Evolutionary conservation across 2,113 vertebrate genomes (phyloP).

Genomic region (Phaetusa simplex): DNA sequence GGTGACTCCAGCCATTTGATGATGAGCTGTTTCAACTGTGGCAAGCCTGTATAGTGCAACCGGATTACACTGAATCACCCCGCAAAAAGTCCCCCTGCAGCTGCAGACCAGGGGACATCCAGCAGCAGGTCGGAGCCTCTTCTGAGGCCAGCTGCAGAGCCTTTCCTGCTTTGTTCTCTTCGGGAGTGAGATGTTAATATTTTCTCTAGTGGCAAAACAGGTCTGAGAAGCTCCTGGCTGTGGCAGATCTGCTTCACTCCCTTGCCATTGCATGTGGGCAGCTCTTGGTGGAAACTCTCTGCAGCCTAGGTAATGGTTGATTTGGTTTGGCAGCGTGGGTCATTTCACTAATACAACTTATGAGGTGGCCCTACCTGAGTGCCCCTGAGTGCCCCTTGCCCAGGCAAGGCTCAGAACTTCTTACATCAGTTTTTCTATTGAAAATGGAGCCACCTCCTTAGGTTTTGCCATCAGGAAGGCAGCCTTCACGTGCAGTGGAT

Average conservation of each 20-base stretch:
- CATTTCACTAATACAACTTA: background rate
- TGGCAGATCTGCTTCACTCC: background rate
- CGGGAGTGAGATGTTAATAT: background rate
- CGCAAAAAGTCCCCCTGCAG: background rate
- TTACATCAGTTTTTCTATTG: background rate
- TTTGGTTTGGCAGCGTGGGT: background rate
- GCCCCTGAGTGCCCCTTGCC: background rate
- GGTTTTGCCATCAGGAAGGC: background rate
- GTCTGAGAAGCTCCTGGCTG: background rate
- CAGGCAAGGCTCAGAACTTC: background rate
- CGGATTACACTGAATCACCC: background rate
- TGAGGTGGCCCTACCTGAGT: background rate
- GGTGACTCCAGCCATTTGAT: background rate
- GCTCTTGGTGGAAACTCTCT: background rate
- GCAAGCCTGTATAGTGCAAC: background rate
- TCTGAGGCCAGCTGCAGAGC: background rate
- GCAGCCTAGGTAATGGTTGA: background rate
- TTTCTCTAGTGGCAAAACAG: background rate
- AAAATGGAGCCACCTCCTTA: background rate
- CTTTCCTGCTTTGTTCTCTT: background rate
- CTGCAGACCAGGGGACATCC: background rate
- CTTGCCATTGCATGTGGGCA: background rate
- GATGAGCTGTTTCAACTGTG: background rate
- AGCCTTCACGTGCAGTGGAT: background rate
- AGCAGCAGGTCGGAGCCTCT: background rate